Evolutionary conservation across 2,113 vertebrate genomes (phyloP).

Genomic region (Sphyrna mokarran): DNA sequence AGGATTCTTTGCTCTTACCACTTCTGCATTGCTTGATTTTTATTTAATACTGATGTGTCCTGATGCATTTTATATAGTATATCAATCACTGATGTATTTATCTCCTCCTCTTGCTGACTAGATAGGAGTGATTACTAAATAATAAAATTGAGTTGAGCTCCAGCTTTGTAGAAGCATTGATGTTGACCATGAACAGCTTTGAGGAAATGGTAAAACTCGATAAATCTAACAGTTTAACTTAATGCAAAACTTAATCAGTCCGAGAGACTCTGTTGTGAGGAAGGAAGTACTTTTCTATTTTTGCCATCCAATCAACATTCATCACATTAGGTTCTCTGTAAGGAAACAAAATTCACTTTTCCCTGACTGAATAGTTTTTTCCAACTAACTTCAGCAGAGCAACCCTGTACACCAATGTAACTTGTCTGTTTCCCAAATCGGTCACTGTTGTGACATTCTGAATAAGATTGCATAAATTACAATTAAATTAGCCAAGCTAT

Average conservation of each 20-base stretch:
- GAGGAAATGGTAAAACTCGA: neutral
- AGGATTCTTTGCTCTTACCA: too few species aligned
- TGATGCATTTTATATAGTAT: too few species aligned
- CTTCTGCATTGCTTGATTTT: too few species aligned
- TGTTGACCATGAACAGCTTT: too few species aligned
- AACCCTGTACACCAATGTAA: neutral
- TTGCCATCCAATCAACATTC: neutral
- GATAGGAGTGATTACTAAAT: neutral
- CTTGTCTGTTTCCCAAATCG: neutral
- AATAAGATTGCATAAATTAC: neutral
- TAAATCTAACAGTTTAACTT: neutral
- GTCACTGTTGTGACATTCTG: neutral
- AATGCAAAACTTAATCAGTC: neutral
- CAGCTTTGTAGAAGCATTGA: too few species aligned
- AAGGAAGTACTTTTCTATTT: neutral
- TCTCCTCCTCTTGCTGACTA: too few species aligned
- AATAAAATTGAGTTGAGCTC: neutral
- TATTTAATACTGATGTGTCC: too few species aligned
- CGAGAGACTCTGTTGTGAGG: neutral
- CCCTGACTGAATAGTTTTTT: neutral
- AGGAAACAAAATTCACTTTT: neutral
- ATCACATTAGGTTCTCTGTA: neutral
- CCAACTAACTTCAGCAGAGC: neutral
- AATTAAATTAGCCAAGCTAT: neutral
- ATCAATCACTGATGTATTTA: too few species aligned